Percentiles rank a stretch among this genome's conserved stretches.
phyloP scores from a whole-genome alignment of 2,888 invertebrate species.

The Nephrotoma guestfalica region DNA sequence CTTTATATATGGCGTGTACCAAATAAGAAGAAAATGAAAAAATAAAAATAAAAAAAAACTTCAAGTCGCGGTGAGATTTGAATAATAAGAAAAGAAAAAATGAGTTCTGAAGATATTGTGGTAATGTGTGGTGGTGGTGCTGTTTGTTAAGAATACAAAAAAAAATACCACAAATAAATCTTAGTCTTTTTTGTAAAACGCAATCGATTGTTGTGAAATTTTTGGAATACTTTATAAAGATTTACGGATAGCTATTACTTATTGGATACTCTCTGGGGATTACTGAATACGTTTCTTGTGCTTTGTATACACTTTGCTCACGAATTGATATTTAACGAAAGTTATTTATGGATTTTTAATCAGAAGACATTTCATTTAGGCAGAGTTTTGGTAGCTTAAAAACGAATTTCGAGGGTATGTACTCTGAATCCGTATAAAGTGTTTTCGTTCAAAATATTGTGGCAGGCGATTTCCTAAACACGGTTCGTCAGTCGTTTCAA shows the following conservation, averaged over 20 bases:
- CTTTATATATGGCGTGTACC: background rate
- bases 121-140: background rate
- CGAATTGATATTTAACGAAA: background rate
- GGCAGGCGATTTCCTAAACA: no score
- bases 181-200: background rate
- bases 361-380: no score
- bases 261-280: background rate
- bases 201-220: background rate
- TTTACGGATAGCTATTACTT: background rate
- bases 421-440: no score
- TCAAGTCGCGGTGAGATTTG: background rate
- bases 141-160: background rate
- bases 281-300: background rate
- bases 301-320: background rate
- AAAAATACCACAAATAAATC: background rate
- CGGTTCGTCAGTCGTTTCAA: no score
- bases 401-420: no score
- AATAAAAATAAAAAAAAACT: background rate
- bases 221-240: background rate
- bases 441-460: no score
- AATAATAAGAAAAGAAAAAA: background rate
- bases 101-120: background rate
- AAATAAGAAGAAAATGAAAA: background rate
- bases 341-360: background rate
- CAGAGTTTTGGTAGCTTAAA: no score